Evolutionary conservation across 2,888 invertebrate species (phyloP), one percentile per base, ranked within the genome.

Genomic region (Dascillus cervinus): DNA sequence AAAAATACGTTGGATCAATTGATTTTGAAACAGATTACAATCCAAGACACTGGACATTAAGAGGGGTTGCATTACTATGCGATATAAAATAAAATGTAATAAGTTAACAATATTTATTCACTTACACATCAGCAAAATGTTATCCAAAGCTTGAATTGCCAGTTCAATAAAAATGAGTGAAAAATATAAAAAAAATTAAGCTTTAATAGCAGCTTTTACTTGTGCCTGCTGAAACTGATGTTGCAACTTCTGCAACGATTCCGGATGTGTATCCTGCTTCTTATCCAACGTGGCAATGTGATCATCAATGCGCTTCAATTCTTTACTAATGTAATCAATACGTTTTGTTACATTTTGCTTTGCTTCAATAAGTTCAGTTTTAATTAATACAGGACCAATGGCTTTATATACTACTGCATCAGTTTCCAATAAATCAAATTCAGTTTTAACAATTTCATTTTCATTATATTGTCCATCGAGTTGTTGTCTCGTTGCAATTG

Each of bases 31-130:
- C 82, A 0, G 90, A 91, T 60, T 85, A 85, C 54, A 88, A 84
- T 66, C 88, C 95, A 2, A 76, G 90, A 34, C 95, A 95, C 64
- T 96, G 96, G 96, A 87, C 91, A 1, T 67, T 96, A 29, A 71
- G 96, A 46, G 95, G 95, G 3, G 95, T 96, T n/a, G 96, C 92
- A 0, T 68, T 96, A 8, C 73, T 96, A 30, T 96, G 95, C 65
- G 96, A 96, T 68, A 95, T 92, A 47, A 96, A 96, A 69, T 96
- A 76, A 74, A 52, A 4, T 22, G 9, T 22, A n/a, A n/a, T n/a
- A n/a, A n/a, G n/a, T n/a, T n/a, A n/a, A n/a, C n/a, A n/a, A n/a
- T n/a, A n/a, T n/a, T n/a, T n/a, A n/a, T n/a, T n/a, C n/a, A n/a
- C n/a, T n/a, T n/a, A n/a, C n/a, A n/a, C n/a, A n/a, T n/a, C n/a